Percentiles rank a stretch among this genome's conserved stretches.
phyloP scores from a whole-genome alignment of 37 sponge, comb jelly and placozoan species.

The Oopsacas minuta region DNA sequence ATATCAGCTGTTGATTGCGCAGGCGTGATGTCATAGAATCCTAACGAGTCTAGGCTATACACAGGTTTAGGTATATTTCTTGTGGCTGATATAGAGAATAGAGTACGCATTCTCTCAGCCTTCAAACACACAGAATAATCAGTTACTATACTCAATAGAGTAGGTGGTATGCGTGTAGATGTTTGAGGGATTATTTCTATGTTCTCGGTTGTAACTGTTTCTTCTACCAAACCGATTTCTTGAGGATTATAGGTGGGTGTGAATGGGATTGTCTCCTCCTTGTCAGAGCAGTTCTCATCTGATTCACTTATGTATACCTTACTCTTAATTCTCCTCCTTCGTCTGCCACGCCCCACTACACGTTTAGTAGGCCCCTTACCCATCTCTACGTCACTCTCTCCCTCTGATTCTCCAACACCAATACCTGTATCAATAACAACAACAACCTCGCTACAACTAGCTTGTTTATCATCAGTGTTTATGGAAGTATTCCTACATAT shows the following conservation, averaged over 20 bases:
- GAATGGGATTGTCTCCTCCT: not conserved
- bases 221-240: not conserved
- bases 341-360: not conserved
- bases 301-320: slow-evolving; percentile 11
- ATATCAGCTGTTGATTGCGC: not conserved
- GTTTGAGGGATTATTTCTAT: not conserved
- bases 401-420: too few species aligned
- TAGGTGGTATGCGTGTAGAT: not conserved
- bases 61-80: not conserved
- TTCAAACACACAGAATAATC: not conserved
- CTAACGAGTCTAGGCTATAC: not conserved
- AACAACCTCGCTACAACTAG: not conserved
- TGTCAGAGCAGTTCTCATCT: not conserved
- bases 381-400: slow-evolving; percentile 12
- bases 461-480: not conserved
- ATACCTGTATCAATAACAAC: too few species aligned
- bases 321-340: not conserved
- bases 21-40: not conserved
- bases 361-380: not conserved
- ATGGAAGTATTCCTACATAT: not conserved
- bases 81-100: not conserved
- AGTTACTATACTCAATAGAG: not conserved
- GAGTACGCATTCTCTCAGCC: not conserved
- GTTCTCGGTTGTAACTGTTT: not conserved
- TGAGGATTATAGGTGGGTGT: too few species aligned